Conservation (phyloP, 1,140 invertebrate genomes). For the Ips typographus region DNA sequence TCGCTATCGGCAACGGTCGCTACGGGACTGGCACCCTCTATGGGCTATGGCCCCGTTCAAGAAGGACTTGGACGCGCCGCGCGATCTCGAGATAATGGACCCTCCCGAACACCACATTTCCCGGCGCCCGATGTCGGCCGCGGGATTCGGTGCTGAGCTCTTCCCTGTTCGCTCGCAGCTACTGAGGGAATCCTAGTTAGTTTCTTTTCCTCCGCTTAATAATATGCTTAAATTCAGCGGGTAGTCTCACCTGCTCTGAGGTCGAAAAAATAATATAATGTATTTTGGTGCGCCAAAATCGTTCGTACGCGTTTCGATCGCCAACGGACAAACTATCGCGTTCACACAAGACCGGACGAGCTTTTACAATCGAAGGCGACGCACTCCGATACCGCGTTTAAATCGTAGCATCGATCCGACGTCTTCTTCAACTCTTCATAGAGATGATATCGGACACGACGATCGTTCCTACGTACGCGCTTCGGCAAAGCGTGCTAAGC, state of each 20-base stretch:
- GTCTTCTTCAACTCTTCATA: too few species aligned
- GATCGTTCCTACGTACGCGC: too few species aligned
- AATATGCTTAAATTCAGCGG: conserved; percentile 86
- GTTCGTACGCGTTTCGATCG: not conserved
- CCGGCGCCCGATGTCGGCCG: conserved; percentile 54
- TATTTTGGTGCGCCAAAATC: not conserved
- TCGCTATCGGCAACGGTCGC: conserved; percentile 56
- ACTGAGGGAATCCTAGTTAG: conserved; percentile 80
- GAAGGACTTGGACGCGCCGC: conserved; percentile 64
- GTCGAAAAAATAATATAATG: conserved; percentile 9
- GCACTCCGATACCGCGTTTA: too few species aligned
- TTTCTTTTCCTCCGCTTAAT: conserved; percentile 92
- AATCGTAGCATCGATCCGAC: too few species aligned
- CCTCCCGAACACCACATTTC: conserved; percentile 71
- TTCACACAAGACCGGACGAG: too few species aligned
- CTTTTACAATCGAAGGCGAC: too few species aligned
- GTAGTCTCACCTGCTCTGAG: conserved; percentile 52
- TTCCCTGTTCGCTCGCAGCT: conserved; percentile 83
- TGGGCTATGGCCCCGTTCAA: conserved; percentile 68
- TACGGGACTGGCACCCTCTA: conserved; percentile 73
- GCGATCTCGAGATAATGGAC: conserved; percentile 52
- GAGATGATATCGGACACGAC: too few species aligned
- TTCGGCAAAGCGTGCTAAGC: too few species aligned
- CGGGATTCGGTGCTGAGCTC: conserved; percentile 66
- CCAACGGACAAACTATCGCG: too few species aligned